A percentile compares a stretch with the other conserved stretches of the same genome.
phyloP scores from a whole-genome alignment of 2,888 invertebrate genomes.

The Sphecodes monilicornis region DNA sequence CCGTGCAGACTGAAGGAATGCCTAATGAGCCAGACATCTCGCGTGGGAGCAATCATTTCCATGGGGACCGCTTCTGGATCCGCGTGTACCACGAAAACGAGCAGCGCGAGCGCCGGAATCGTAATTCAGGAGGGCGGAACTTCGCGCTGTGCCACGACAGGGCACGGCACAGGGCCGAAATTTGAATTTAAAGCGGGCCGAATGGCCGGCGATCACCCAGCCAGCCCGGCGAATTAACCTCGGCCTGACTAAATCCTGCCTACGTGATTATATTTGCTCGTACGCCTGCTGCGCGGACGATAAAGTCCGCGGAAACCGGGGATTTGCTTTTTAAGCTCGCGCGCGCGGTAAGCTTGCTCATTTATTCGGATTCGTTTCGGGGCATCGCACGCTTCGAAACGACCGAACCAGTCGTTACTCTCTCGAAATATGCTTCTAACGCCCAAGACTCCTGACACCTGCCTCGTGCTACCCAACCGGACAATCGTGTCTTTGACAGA shows the following conservation, averaged over 20 bases:
- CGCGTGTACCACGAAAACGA: slow-evolving; percentile 35
- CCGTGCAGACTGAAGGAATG: slow-evolving; percentile 80
- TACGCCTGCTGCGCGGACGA: slow-evolving; percentile 45
- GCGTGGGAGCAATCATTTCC: slow-evolving; percentile 79
- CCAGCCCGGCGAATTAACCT: slow-evolving; percentile 64
- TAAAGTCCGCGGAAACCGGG: slow-evolving; percentile 65
- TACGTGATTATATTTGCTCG: slow-evolving; percentile 58
- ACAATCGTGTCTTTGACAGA: not conserved
- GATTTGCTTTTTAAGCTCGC: slow-evolving; percentile 64
- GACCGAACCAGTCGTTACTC: slow-evolving; percentile 28
- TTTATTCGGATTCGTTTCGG: slow-evolving; percentile 54
- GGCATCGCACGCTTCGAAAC: not conserved
- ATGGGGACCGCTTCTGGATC: slow-evolving; percentile 72
- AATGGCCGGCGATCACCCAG: slow-evolving; percentile 68
- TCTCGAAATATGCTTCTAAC: slow-evolving; percentile 21
- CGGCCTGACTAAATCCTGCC: slow-evolving; percentile 55
- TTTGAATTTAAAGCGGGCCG: slow-evolving; percentile 74
- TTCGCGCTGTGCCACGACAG: slow-evolving; percentile 33
- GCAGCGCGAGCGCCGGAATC: slow-evolving; percentile 51
- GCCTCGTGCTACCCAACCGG: not conserved
- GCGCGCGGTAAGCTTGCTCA: slow-evolving; percentile 48
- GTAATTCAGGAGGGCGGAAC: slow-evolving; percentile 65
- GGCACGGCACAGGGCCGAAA: slow-evolving; percentile 55
- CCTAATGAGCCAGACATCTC: slow-evolving; percentile 81
- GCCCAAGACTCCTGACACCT: slow-evolving; percentile 8